phyloP scores from a whole-genome alignment of 2,888 invertebrate genomes.

The Rapana venosa region DNA sequence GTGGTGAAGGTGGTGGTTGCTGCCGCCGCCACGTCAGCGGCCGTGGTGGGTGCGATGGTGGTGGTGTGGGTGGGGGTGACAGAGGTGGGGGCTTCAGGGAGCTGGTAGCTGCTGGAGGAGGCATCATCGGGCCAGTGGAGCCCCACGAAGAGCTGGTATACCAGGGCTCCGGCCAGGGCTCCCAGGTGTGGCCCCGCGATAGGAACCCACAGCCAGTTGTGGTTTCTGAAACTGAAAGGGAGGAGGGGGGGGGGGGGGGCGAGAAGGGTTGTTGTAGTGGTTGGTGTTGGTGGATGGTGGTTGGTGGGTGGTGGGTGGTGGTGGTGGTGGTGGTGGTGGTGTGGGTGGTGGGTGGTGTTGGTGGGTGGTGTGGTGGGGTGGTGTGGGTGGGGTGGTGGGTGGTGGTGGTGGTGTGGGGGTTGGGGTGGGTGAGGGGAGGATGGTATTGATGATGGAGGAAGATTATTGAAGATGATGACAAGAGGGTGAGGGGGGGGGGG shows the following conservation, averaged over 20 bases:
- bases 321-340: too few species aligned
- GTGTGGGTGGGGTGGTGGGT: too few species aligned
- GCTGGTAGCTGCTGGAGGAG: background rate
- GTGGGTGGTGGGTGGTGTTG: too few species aligned
- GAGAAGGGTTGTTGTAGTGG: background rate
- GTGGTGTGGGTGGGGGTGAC: background rate
- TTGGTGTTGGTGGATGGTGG: too few species aligned
- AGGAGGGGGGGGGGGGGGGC: background rate
- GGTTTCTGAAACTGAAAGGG: conserved; percentile 72
- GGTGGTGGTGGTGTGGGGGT: too few species aligned
- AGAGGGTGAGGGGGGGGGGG: background rate
- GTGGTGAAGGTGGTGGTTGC: background rate
- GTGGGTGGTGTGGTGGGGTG: too few species aligned
- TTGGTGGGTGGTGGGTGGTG: too few species aligned
- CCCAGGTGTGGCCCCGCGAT: conserved; percentile 81
- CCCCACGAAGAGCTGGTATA: conserved; percentile 79
- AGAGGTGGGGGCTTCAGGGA: background rate
- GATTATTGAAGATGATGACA: too few species aligned
- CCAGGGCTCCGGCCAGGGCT: conserved; percentile 79
- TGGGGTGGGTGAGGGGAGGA: too few species aligned
- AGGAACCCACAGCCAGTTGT: conserved; percentile 81
- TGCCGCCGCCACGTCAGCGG: too few species aligned
- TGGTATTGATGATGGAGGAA: too few species aligned
- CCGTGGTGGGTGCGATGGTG: background rate
- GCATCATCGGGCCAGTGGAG: conserved; percentile 31